Base-by-base conservation (phyloP, 92 coral and sea anemone genomes). In the Meandrina meandrites region DNA sequence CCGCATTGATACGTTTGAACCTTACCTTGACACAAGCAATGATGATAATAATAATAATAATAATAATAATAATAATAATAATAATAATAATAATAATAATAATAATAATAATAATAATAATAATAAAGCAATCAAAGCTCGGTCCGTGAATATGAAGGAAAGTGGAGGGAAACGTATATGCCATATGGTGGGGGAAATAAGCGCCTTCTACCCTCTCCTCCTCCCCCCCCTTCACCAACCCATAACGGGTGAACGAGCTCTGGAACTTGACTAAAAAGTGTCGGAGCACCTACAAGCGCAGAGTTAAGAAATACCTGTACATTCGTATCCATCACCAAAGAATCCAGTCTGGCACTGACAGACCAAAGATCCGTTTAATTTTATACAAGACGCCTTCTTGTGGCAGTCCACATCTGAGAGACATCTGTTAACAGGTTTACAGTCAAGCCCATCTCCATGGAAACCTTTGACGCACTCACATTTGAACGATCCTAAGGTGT, bases 371-470 rank as follows among this genome's bases (percentile, higher is more conserved):
- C 66, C 86, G 57, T 48, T 48, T 1, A 68, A 10, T 32, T 69
- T 14, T 16, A 78, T 31, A 34, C 86, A 82, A 47, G 47, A 5
- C 1, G 77, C 86, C 30, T 82, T 68, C 47, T 9, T 47, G 27
- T 48, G 77, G 45, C 86, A 82, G 0, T 62, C 35, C 58, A n/a
- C 17, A 27, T 54, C 32, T 31, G 77, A 18, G 10, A 45, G 27
- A 45, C 89, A 79, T 45, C 57, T 50, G 45, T 86, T 50, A 15
- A 70, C 34, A 14, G 78, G 79, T 28, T 21, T 34, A 79, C 85
- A 68, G 48, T 35, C 57, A 3, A 32, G 48, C 17, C 94, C 92
- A 73, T 86, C 82, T 5, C 71, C 92, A 48, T 48, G 31, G 77
- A 50, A 72, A 32, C 81, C 86, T 13, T 18, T 28, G 12, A 40